Base-by-base conservation (phyloP, 2,113 vertebrate species). In the Gnathonemus longibarbis region DNA sequence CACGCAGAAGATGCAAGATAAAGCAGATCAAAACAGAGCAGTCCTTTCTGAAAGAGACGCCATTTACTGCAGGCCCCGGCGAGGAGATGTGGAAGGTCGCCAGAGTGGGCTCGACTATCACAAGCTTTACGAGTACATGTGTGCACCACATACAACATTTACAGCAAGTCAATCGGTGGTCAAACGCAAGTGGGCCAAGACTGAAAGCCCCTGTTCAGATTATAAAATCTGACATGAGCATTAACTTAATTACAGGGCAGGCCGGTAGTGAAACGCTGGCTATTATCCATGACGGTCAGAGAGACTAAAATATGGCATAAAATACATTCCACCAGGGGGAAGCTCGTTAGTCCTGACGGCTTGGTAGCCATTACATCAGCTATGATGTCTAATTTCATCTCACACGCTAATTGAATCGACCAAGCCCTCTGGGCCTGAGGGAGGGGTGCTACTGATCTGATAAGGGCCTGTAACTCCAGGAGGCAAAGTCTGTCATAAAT, bases 291-390 rank as follows among this genome's bases (percentile, higher is more conserved):
- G 77, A 62, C 4, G 24, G 50, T 21, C 11, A 35, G 50, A 27
- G 77, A 62, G 52, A 39, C 35, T 39, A 24, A 89, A 84, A 85
- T 84, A 85, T 62, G 89, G 48, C 80, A 84, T 48, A 62, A 84
- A 84, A 89, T 89, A 89, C 84, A 85, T 89, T 89, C 53, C 77
- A 83, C 46, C n/a, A n/a, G 31, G 31, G 53, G 17, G 89, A 35
- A 84, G 49, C 62, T 89, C 89, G 24, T 84, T 89, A 84, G 89
- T 50, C 31, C 77, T 46, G 52, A 45, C 2, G 50, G 49, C 21
- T 21, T 42, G 35, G 35, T 35, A 52, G 80, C 89, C 89, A 89
- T 89, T 62, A 62, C 77, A 52, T 27, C 39, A 48, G 80, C 50
- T 62, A 42, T 13, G 89, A 58, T 13, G 77, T 85, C 80, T 85